phyloP scores from a whole-genome alignment of 30 jellyfish, hydroid and myxozoan species.

The Clytia hemisphaerica region DNA sequence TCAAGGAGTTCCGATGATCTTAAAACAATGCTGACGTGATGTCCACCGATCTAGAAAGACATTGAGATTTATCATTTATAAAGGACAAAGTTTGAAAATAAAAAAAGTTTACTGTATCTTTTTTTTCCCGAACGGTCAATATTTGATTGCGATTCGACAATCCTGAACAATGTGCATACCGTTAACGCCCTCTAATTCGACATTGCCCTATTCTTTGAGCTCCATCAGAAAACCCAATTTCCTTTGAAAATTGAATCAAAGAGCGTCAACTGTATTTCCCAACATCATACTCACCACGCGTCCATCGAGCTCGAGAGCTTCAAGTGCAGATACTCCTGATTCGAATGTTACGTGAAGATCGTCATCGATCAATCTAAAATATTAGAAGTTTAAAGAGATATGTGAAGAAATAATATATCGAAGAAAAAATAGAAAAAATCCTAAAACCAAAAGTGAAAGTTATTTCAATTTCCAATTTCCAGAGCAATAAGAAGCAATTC shows the following conservation, averaged over 20 bases:
- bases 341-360: constrained; percentile 61
- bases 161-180: no score
- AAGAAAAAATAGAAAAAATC: background rate
- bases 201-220: no score
- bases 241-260: no score
- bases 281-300: constrained; percentile 33
- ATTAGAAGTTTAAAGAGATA: background rate
- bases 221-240: background rate
- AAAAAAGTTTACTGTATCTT: no score
- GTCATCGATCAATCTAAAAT: constrained; percentile 53
- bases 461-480: background rate
- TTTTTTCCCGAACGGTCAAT: no score
- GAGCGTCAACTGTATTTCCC: no score
- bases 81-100: no score
- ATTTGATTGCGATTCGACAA: no score
- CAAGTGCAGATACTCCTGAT: constrained; percentile 76
- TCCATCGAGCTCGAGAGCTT: constrained; percentile 58
- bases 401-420: background rate
- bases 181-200: no score
- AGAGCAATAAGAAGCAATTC: background rate
- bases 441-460: background rate
- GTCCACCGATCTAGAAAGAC: no score
- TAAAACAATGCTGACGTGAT: no score
- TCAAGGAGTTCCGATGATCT: no score
- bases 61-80: background rate